These are phyloP conservation scores for Pemphredon lugubris DNA, from an alignment of 2,888 invertebrate species.

Conservation along the genomic window DNA sequence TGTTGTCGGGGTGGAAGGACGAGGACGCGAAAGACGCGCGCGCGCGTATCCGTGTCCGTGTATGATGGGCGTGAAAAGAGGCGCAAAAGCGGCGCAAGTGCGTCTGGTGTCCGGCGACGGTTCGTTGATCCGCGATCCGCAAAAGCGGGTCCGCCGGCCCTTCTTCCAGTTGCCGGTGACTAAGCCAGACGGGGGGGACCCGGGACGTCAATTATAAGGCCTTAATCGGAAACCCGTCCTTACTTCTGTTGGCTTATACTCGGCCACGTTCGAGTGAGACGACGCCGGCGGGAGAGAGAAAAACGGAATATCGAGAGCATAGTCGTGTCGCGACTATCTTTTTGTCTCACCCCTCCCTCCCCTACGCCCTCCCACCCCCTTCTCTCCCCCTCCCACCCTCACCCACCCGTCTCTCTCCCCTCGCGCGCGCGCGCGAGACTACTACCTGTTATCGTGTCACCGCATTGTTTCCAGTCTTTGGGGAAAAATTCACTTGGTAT, in stretches of 20 bases:
- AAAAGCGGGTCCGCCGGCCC: conserved; percentile 69
- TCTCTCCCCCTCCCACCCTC: neutral
- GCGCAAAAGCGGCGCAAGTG: conserved; percentile 43
- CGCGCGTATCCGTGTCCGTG: too few relatives aligned
- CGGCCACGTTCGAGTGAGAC: conserved; percentile 56
- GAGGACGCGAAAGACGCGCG: too few relatives aligned
- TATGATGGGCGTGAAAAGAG: conserved; percentile 42
- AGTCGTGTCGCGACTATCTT: conserved; percentile 24
- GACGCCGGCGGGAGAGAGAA: conserved; percentile 35
- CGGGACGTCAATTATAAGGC: conserved; percentile 80
- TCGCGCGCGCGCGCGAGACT: too few relatives aligned
- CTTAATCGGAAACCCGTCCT: conserved; percentile 80
- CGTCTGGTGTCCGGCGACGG: conserved; percentile 64
- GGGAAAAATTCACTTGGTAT: too few relatives aligned
- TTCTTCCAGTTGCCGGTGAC: conserved; percentile 74
- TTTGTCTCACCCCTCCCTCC: conserved; percentile 3
- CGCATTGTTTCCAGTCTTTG: too few relatives aligned
- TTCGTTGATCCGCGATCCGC: conserved; percentile 74
- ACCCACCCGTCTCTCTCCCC: too few relatives aligned
- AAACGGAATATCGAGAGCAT: conserved; percentile 55
- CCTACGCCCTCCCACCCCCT: neutral
- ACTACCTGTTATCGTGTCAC: too few relatives aligned
- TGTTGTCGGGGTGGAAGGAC: too few relatives aligned
- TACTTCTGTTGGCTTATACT: conserved; percentile 77
- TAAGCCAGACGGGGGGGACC: conserved; percentile 72